Conservation (phyloP, 1,140 invertebrate genomes). For the Drosophila pruinosa region DNA sequence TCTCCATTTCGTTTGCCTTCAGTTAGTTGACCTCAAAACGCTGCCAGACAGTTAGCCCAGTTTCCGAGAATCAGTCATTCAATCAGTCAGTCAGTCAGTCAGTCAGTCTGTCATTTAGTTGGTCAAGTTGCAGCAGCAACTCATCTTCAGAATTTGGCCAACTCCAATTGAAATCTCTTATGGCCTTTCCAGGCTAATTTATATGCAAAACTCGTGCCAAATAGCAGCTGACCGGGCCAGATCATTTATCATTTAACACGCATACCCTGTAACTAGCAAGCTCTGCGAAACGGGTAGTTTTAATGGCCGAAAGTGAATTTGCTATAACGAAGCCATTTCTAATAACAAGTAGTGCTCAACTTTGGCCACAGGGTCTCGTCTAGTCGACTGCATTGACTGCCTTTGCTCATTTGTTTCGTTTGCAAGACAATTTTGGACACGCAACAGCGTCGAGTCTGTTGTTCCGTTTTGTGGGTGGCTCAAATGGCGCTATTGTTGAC, state of each 20-base stretch:
- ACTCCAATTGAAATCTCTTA: constrained; percentile 49
- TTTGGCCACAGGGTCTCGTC: background rate
- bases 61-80: constrained; percentile 40
- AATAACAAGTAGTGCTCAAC: too few species aligned
- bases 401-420: background rate
- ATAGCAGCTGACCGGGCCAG: constrained; percentile 60
- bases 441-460: constrained; percentile 18
- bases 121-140: background rate
- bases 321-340: too few species aligned
- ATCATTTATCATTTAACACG: constrained; percentile 68
- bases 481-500: background rate
- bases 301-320: background rate
- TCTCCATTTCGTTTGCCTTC: constrained; percentile 60
- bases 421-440: constrained; percentile 13
- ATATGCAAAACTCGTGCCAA: constrained; percentile 71
- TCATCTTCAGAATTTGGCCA: constrained; percentile 15
- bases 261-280: background rate
- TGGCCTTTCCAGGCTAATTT: constrained; percentile 71
- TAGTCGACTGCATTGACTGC: background rate
- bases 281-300: background rate
- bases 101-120: constrained; percentile 27
- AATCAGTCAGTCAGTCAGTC: constrained; percentile 16
- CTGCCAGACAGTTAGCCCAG: constrained; percentile 62
- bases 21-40: constrained; percentile 70
- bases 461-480: constrained; percentile 25